These are phyloP conservation scores for Argyresthia albistria DNA, from an alignment of 2,888 invertebrate species.

Conservation along the genomic window DNA sequence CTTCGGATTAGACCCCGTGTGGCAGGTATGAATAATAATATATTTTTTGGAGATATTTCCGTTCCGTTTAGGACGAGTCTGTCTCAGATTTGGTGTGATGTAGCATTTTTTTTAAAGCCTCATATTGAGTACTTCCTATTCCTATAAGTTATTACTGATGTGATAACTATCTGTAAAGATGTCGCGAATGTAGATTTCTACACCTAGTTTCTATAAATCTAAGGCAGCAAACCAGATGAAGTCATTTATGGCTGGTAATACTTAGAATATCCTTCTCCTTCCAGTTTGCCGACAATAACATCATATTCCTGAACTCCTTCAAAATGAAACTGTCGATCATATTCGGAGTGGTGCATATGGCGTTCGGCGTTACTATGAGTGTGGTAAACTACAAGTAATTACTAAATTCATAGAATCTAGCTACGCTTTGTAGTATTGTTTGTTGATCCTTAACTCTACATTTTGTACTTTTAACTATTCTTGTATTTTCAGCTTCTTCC, in stretches of 20 bases:
- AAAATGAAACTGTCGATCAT: conserved; percentile 84
- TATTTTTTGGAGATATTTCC: not conserved
- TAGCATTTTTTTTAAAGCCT: too few relatives aligned
- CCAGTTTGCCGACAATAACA: conserved; percentile 74
- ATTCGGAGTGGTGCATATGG: conserved; percentile 81
- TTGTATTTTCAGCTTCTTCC: conserved; percentile 49
- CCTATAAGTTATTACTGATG: too few relatives aligned
- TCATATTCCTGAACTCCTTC: conserved; percentile 80
- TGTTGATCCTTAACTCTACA: conserved; percentile 4
- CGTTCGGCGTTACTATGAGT: conserved; percentile 79
- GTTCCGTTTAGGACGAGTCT: not conserved
- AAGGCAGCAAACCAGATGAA: too few relatives aligned
- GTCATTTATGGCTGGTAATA: too few relatives aligned
- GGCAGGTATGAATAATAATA: conserved; percentile 63
- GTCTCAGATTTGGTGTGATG: not conserved
- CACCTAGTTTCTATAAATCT: too few relatives aligned
- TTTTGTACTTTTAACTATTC: conserved; percentile 7
- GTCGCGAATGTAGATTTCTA: too few relatives aligned
- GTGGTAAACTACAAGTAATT: conserved; percentile 74
- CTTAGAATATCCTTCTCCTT: not conserved
- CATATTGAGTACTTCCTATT: too few relatives aligned
- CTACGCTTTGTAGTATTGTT: conserved; percentile 21
- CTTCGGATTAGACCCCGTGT: conserved; percentile 80
- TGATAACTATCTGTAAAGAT: too few relatives aligned
- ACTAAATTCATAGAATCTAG: conserved; percentile 67